These are phyloP conservation scores for Ctenicera cuprea DNA, from an alignment of 2,888 invertebrate species.

Conservation along the genomic window DNA sequence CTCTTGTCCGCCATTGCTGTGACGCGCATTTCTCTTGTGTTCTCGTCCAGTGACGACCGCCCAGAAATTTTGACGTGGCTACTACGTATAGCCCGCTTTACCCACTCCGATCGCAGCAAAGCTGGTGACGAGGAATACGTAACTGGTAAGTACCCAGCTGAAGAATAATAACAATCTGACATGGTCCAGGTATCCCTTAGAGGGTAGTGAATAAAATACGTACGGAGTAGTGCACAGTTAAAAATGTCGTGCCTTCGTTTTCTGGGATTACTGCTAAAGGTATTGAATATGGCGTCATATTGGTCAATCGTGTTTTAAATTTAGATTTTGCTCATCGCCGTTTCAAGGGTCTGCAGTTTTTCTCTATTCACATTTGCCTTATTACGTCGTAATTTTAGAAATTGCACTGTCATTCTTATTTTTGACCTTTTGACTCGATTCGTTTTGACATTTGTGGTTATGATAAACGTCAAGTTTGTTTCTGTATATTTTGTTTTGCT, in stretches of 20 bases:
- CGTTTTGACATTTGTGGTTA: constrained; percentile 57
- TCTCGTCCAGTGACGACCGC: constrained; percentile 89
- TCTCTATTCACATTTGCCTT: constrained; percentile 46
- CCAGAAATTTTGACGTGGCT: constrained; percentile 93
- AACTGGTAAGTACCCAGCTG: constrained; percentile 90
- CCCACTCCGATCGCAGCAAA: constrained; percentile 96
- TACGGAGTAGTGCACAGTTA: constrained; percentile 71
- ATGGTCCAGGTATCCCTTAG: constrained; percentile 72
- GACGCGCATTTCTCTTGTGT: constrained; percentile 86
- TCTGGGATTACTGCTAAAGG: constrained; percentile 69
- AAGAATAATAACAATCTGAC: constrained; percentile 78
- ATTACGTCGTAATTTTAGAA: constrained; percentile 51
- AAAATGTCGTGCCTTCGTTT: constrained; percentile 68
- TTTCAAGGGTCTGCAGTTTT: constrained; percentile 51
- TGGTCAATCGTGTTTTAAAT: constrained; percentile 69
- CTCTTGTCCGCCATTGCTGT: constrained; percentile 78
- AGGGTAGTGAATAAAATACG: constrained; percentile 61
- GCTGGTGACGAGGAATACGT: constrained; percentile 96
- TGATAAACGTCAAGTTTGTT: constrained; percentile 54
- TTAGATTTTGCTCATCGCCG: constrained; percentile 65
- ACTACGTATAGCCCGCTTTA: constrained; percentile 94
- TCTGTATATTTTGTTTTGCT: constrained; percentile 40
- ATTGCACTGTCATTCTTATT: constrained; percentile 52
- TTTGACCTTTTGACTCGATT: constrained; percentile 46
- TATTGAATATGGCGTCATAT: constrained; percentile 74